Conservation (phyloP, 2,113 vertebrate species). For the Sialia sialis region DNA sequence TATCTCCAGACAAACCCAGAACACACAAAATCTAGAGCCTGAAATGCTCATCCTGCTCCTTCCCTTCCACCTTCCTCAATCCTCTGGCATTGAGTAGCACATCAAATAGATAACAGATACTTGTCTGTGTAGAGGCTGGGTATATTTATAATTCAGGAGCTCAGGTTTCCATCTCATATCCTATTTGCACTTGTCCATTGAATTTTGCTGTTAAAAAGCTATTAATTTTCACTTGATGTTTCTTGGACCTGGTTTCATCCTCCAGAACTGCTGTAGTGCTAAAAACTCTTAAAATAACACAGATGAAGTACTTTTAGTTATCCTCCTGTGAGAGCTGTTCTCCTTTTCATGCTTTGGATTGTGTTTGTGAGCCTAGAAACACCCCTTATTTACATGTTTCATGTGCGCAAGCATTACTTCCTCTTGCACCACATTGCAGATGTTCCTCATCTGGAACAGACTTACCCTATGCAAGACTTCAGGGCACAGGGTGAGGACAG, state of each 20-base stretch:
- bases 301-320: not conserved
- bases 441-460: not conserved
- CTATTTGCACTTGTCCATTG: not conserved
- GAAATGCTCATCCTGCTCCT: not conserved
- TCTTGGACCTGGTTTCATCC: not conserved
- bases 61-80: not conserved
- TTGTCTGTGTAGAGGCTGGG: not conserved
- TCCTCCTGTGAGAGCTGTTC: not conserved
- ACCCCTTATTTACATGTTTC: not conserved
- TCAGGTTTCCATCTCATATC: not conserved
- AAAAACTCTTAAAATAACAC: not conserved
- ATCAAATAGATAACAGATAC: not conserved
- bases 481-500: not conserved
- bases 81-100: not conserved
- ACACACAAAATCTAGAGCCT: not conserved
- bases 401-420: not conserved
- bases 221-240: not conserved
- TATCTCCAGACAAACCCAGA: not conserved
- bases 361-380: not conserved
- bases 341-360: not conserved
- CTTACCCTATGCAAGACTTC: rapidly evolving
- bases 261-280: not conserved
- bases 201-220: not conserved
- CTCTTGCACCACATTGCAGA: not conserved
- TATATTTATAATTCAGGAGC: not conserved